Conservation (phyloP, 1,140 invertebrate species). For the Mylabris phalerata region DNA sequence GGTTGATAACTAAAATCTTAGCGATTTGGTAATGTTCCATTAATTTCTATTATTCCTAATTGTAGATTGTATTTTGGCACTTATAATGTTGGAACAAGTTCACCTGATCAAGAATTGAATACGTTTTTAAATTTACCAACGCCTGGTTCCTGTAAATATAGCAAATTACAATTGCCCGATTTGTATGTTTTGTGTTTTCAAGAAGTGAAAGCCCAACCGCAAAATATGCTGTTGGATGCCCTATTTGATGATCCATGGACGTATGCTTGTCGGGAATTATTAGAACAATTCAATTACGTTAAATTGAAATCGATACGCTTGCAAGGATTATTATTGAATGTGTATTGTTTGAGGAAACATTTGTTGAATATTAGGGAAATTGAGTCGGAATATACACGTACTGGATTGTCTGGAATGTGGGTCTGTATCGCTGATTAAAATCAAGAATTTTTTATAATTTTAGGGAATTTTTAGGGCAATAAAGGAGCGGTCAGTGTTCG, state of each 20-base stretch:
- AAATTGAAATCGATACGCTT: slow-evolving; percentile 69
- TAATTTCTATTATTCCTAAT: slow-evolving; percentile 19
- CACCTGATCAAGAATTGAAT: slow-evolving; percentile 61
- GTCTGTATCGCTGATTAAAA: slow-evolving; percentile 40
- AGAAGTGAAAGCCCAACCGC: slow-evolving; percentile 83
- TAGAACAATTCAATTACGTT: slow-evolving; percentile 66
- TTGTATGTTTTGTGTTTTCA: slow-evolving; percentile 82
- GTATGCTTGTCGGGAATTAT: slow-evolving; percentile 59
- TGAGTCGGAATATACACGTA: slow-evolving; percentile 77
- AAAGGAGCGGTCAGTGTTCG: slow-evolving; percentile 88
- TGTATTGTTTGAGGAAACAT: slow-evolving; percentile 72
- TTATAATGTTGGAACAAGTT: slow-evolving; percentile 77
- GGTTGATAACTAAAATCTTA: slow-evolving; percentile 8
- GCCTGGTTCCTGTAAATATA: slow-evolving; percentile 45
- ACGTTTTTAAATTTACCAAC: slow-evolving; percentile 59
- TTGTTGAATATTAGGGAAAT: slow-evolving; percentile 72
- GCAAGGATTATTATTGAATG: slow-evolving; percentile 69
- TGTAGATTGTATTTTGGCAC: slow-evolving; percentile 68
- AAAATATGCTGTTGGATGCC: slow-evolving; percentile 72
- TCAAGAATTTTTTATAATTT: too few relatives aligned
- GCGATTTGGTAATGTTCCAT: not conserved
- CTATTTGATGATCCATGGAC: slow-evolving; percentile 84
- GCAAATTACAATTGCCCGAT: slow-evolving; percentile 59
- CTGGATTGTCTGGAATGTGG: slow-evolving; percentile 86
- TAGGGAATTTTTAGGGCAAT: slow-evolving; percentile 62